A percentile compares a stretch with the other conserved stretches of the same genome.
Conservation (phyloP, 2,797 vertebrate species). For the Spheniscus humboldti region DNA sequence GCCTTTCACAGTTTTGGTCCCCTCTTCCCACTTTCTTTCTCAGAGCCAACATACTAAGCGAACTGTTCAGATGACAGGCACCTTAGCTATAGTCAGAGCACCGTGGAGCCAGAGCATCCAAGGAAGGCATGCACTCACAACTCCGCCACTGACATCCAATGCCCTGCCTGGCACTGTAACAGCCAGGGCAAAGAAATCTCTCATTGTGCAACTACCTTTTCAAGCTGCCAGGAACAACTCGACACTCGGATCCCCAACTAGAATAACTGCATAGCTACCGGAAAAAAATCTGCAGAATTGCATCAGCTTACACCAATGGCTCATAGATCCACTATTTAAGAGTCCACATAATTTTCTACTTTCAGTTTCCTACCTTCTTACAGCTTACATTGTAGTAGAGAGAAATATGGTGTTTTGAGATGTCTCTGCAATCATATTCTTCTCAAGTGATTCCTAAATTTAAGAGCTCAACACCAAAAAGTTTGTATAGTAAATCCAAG, state of each 20-base stretch:
- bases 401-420: not conserved
- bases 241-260: not conserved
- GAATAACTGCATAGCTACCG: not conserved
- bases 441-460: not conserved
- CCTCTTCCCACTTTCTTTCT: not conserved
- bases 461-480: not conserved
- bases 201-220: not conserved
- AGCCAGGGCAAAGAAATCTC: not conserved
- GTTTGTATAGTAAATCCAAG: not conserved
- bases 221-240: not conserved
- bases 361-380: not conserved
- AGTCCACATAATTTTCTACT: not conserved
- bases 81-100: not conserved
- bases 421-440: not conserved
- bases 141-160: rapidly evolving
- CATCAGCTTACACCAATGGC: not conserved
- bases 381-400: not conserved
- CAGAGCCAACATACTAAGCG: not conserved
- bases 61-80: not conserved
- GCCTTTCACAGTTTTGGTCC: not conserved
- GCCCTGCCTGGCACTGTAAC: not conserved
- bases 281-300: not conserved
- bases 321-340: not conserved
- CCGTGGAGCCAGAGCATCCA: not conserved
- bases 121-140: not conserved